A percentile compares a stretch with the other conserved stretches of the same genome.
phyloP scores from a whole-genome alignment of 2,797 vertebrate species.

The Protonibea diacanthus region DNA sequence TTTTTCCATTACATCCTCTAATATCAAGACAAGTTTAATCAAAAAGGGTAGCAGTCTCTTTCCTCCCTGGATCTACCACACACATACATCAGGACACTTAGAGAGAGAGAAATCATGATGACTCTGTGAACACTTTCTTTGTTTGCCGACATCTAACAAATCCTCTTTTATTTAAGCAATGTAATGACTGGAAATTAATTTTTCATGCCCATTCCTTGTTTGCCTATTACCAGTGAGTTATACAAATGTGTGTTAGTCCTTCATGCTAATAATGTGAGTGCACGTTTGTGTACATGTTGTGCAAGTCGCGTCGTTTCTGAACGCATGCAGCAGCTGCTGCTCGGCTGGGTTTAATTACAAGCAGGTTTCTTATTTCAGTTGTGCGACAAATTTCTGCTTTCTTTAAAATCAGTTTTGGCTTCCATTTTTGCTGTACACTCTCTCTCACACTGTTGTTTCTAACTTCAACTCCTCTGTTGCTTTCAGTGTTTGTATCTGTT shows the following conservation, averaged over 20 bases:
- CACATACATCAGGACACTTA: neutral
- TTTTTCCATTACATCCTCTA: slow-evolving; percentile 28
- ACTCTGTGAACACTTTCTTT: slow-evolving; percentile 21
- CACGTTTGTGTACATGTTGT: slow-evolving; percentile 27
- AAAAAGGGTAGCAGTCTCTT: slow-evolving; percentile 17
- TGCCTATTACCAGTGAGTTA: slow-evolving; percentile 38
- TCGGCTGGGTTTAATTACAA: slow-evolving; percentile 51
- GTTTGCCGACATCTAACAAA: slow-evolving; percentile 26
- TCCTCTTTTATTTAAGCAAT: slow-evolving; percentile 41
- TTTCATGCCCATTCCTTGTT: slow-evolving; percentile 31
- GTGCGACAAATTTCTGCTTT: slow-evolving; percentile 30
- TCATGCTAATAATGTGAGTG: slow-evolving; percentile 29
- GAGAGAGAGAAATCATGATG: slow-evolving; percentile 7
- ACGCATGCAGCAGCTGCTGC: slow-evolving; percentile 34
- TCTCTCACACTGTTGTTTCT: neutral
- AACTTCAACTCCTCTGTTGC: neutral
- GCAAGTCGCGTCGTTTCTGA: slow-evolving; percentile 18
- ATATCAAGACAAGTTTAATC: slow-evolving; percentile 24
- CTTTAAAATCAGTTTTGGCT: slow-evolving; percentile 45
- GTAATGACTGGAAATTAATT: slow-evolving; percentile 33
- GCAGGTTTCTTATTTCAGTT: slow-evolving; percentile 29
- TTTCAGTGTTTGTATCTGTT: slow-evolving; percentile 6
- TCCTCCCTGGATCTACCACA: slow-evolving; percentile 1
- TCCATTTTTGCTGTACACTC: neutral
- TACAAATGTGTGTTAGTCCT: slow-evolving; percentile 39